Evolutionary conservation across 2,797 vertebrate species (phyloP), one percentile per base, ranked within the genome.

Genomic region (Rousettus madagascariensis): DNA sequence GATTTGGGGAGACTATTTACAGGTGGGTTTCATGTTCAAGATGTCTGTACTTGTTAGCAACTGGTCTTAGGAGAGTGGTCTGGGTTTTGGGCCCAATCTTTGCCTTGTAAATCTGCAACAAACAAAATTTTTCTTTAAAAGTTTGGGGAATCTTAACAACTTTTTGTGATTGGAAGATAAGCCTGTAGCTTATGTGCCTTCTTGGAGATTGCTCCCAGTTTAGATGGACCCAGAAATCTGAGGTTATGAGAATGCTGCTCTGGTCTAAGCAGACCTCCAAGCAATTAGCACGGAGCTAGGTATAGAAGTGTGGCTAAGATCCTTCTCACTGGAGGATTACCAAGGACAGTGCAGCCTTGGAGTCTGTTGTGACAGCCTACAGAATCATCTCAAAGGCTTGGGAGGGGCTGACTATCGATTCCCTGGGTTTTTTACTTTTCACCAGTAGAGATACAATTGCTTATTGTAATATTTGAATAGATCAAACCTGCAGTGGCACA

Each of bases 101-200:
- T 38, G 85, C 6, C 4, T 16, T 71, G 20, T 57, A 63, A 80
- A 57, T 79, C 72, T 85, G 30, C 53, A 86, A 63, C 26, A 66
- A 53, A 83, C 8, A 65, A 49, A 86, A 71, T 61, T 80, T 91
- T 93, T 61, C 71, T 65, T 51, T 85, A 78, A 80, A 93, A 79
- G 28, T 61, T 61, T 63, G 26, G 66, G 41, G 4, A 91, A 36
- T n/a, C 53, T 93, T 59, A 59, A 68, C 3, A 46, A 26, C 28
- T 82, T 88, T 59, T 15, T 10, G 24, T 71, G 30, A 12, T 51
- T 86, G 69, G 5, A 53, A 72, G 33, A 33, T 59, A 65, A 68
- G 22, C 46, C 65, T 95, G 13, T 41, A 93, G 51, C 71, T 91
- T 63, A 33, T 43, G 30, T 65, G 33, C 15, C 28, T 3, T 77